Base-by-base conservation (phyloP, 2,797 vertebrate species). In the Acrossocheilus fasciatus region DNA sequence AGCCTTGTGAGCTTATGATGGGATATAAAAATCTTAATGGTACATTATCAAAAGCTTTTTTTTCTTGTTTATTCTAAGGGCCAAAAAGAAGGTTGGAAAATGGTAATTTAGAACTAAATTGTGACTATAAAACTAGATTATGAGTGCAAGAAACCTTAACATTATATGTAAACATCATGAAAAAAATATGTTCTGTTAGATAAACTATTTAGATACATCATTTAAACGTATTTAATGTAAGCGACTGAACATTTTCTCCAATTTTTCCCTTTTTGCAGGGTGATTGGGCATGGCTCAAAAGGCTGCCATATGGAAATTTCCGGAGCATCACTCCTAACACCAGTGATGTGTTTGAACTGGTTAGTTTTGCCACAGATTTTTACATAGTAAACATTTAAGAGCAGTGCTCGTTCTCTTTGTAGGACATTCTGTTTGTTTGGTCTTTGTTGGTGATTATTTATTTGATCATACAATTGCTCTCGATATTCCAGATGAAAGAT, bases 401-500 rank as follows among this genome's bases (percentile, higher is more conserved):
- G 23, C 54, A 47, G 34, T 70, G 15, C 10, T 74, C 47, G 59
- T 23, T 43, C 26, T 50, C 17, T 68, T 68, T 36, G 15, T 34
- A 52, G 41, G 64, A 43, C 18, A 70, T n/a, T 43, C 34, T 59
- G 23, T 39, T 39, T 39, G 34, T 36, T 2, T n/a, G 12, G 57
- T 57, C 15, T 45, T 50, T 72, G 34, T 72, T 66, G 23, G 4
- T 50, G 26, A 39, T 66, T 76, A 66, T 39, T 26, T 41, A 1
- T 10, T 41, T 70, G 3, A 23, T 45, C 47, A 41, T 30, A 12
- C 41, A 76, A 77, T 43, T 77, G 23, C 26, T 78, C 62, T 23
- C 47, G 20, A n/a, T 70, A 79, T 30, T 87, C 59, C 93, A 98
- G 97, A 97, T 99, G 96, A 98, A 96, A 72, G 96, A 97, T 88